Base-by-base conservation (phyloP, 2,888 invertebrate genomes). In the Lepidocyrtinus sp. region DNA sequence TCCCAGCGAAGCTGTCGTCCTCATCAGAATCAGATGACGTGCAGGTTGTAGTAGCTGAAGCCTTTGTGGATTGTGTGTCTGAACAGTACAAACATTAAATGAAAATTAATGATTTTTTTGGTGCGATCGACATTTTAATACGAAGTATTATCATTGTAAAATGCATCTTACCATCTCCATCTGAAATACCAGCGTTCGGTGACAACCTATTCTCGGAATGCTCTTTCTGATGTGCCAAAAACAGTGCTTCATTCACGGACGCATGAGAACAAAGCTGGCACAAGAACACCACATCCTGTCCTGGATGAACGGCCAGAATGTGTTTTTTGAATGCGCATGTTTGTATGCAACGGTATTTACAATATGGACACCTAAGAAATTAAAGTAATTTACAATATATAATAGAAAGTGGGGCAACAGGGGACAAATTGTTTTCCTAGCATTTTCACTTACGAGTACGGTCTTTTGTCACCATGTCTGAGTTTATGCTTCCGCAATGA, bases 341-440 rank as follows among this genome's bases (percentile, higher is more conserved):
- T 88, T 93, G 93, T 84, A 94, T 94, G 50, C 93, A 92, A 0
- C 91, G 90, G 87, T 94, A 94, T 7, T 91, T 89, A 87, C 94
- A 94, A 86, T 92, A 90, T 2, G 91, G 91, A 87, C 94, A 94
- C 81, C 92, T 91, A 92, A 1, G 91, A 50, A 62, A 46, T 70
- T 19, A 5, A 36, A 55, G 17, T 61, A 62, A 21, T 62, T 46
- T 3, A 26, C 19, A 63, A 63, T 61, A 24, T 24, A 45, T 3
- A 67, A 12, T 36, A 19, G 26, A 71, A 70, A 21, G 1, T 50
- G n/a, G n/a, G n/a, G n/a, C n/a, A n/a, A n/a, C 27, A 61, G 17
- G 17, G 22, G 12, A 45, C 50, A 5, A 61, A 21, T 22, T 9
- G 21, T 25, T 36, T 17, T 17, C 9, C 46, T 1, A 27, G 64